phyloP scores from a whole-genome alignment of 2,888 invertebrate species.

The Punctoribates punctum region DNA sequence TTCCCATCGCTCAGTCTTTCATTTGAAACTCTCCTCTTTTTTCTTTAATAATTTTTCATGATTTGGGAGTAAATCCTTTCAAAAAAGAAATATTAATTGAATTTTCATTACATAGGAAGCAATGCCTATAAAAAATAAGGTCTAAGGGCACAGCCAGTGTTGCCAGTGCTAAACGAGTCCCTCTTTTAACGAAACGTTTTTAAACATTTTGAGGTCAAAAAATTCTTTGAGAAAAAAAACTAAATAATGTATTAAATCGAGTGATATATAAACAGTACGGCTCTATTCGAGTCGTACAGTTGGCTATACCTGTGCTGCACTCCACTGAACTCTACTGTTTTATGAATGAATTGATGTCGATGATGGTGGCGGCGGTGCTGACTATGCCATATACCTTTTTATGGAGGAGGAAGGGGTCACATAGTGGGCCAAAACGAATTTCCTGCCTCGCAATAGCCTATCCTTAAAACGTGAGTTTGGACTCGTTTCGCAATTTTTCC shows the following conservation, averaged over 20 bases:
- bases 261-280: constrained; percentile 14
- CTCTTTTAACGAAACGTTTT: neutral
- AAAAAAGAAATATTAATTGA: constrained; percentile 34
- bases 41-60: neutral
- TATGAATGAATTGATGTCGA: constrained; percentile 29
- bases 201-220: constrained; percentile 23
- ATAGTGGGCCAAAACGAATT: constrained; percentile 26
- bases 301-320: neutral
- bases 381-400: too few relatives aligned
- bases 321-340: neutral
- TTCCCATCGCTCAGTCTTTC: neutral
- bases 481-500: constrained; percentile 29
- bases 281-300: neutral
- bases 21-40: neutral
- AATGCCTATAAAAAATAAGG: constrained; percentile 19
- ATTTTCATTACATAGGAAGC: constrained; percentile 35
- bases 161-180: neutral
- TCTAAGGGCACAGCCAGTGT: constrained; percentile 1
- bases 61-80: constrained; percentile 35
- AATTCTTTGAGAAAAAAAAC: neutral
- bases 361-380: too few relatives aligned
- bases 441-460: constrained; percentile 14
- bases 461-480: constrained; percentile 31
- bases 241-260: neutral
- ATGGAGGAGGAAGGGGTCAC: constrained; percentile 31